Evolutionary conservation across 2,113 vertebrate species (phyloP), one percentile per base, ranked within the genome.

Genomic region (Eudyptes chrysolophus): DNA sequence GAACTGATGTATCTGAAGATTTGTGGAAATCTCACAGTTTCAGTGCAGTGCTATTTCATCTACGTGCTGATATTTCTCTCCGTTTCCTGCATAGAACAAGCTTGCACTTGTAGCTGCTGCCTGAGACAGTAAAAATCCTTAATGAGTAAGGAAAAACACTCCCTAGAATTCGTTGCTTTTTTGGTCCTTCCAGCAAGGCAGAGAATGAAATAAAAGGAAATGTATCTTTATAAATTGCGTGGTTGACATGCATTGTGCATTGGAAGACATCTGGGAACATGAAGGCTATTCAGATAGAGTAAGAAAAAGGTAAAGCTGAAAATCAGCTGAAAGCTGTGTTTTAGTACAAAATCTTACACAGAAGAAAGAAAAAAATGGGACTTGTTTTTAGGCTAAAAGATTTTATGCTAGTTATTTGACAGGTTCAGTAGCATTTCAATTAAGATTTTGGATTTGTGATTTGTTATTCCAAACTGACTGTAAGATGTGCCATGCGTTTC

Each of bases 201-300:
- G 17, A 46, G 58, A 86, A 66, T 27, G 3, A 82, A 87, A 52
- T 68, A 24, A 78, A 61, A 75, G 24, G 22, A 49, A 79, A 32
- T 38, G 4, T 52, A 5, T 60, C 30, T 90, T 75, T 86, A 60
- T 29, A 84, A 90, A 74, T 42, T 9, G 15, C 12, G 3, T 49
- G 12, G 10, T 70, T 84, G 75, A 54, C 10, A 11, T 42, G 32
- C 61, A 55, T 0, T 64, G 44, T 2, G 0, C 77, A 17, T 58
- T 60, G 58, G 22, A 36, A 77, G 19, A 77, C n/a, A 26, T 62
- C 7, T 87, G 46, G 32, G 30, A 71, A 88, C 40, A 13, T 34
- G 19, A 51, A 82, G n/a, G 15, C 19, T 68, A 2, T 85, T 84
- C 55, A 44, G 26, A 11, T 64, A 69, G 70, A 51, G 16, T 40